Conservation (phyloP, 2,797 vertebrate species). For the Paramormyrops hopkinsi region DNA sequence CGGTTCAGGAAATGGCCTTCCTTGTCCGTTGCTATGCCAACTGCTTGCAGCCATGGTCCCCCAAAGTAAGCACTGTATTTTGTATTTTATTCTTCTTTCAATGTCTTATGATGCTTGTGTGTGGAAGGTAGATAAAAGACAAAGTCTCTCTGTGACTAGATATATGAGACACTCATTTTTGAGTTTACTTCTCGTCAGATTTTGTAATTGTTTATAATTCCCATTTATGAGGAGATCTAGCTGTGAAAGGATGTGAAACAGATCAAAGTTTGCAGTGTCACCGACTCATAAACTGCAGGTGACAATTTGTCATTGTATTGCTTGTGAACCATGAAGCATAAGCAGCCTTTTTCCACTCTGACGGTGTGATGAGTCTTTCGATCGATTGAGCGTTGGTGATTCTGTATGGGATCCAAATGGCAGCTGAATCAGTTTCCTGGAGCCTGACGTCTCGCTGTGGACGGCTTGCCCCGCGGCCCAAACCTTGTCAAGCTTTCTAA, state of each 20-base stretch:
- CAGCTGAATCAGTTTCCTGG: not conserved
- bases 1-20: constrained; percentile 69
- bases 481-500: not conserved
- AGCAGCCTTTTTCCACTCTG: not conserved
- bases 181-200: not conserved
- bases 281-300: not conserved
- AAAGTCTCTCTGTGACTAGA: not conserved
- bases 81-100: constrained; percentile 26
- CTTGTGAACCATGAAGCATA: not conserved
- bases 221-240: not conserved
- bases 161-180: not conserved
- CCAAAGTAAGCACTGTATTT: constrained; percentile 67
- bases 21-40: constrained; percentile 76
- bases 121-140: not conserved
- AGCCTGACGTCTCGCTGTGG: not conserved
- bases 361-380: not conserved
- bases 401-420: not conserved
- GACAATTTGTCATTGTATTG: not conserved
- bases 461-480: not conserved
- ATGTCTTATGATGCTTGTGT: not conserved
- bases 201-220: not conserved
- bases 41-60: constrained; percentile 76
- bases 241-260: not conserved
- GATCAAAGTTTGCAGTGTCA: not conserved
- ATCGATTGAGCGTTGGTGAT: not conserved